Base-by-base conservation (phyloP, 1,140 invertebrate species). In the Drosophila truncata region DNA sequence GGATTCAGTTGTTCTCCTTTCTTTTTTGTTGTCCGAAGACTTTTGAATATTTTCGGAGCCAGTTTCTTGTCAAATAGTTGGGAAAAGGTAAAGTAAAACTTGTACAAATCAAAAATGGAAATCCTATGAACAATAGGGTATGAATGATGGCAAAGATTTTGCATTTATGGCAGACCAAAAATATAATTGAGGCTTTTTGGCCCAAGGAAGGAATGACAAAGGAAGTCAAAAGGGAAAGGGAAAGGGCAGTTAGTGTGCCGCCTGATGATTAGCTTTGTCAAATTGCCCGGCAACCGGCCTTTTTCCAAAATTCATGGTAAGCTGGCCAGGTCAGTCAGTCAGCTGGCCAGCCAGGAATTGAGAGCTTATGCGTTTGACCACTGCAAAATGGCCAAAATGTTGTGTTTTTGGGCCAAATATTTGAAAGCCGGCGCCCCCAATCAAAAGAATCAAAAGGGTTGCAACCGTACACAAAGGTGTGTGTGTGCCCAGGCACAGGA, bases 211-310 rank as follows among this genome's bases (percentile, higher is more conserved):
- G 18, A 18, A 18, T 23, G 25, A 64, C 33, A 65, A 46, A 33
- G 23, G 29, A 25, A 11, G 44, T 7, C 4, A 46, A 47, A 25
- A 25, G 20, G 23, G 29, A 25, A 11, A 23, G 14, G 0, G 23
- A 47, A 25, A 25, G 20, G 46, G 31, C 20, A 7, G 41, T 33
- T 6, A 8, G 27, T 29, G 27, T 8, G 31, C 44, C 44, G 25
- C 65, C 23, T 37, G 52, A 37, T 77, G 59, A 64, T 75, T 75
- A 60, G 71, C 74, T 75, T 60, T 44, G 71, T 54, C 50, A 52
- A 61, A 44, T 72, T 73, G 70, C 18, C 72, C 42, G 18, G 59
- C 59, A 64, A 37, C 60, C 7, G 59, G 33, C 31, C 10, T 6
- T 35, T 33, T 33, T 33, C 10, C 10, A 16, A 16, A 47, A 29